These are phyloP conservation scores for Sitodiplosis mosellana DNA, from an alignment of 1,140 invertebrate species.

Conservation along the genomic window DNA sequence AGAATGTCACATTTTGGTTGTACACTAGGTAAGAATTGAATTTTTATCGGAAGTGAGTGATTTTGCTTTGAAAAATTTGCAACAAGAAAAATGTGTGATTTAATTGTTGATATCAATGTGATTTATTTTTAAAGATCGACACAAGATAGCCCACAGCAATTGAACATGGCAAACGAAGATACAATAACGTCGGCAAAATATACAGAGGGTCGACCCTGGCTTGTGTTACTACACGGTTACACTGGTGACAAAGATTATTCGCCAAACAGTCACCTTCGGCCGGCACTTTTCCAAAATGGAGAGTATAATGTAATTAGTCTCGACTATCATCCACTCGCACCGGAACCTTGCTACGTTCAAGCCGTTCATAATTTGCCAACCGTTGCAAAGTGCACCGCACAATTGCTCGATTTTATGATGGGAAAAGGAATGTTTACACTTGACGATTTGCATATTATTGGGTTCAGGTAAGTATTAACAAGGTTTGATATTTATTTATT, in stretches of 20 bases:
- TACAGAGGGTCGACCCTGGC: constrained; percentile 21
- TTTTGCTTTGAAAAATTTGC: too few species aligned
- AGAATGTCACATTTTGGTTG: constrained; percentile 37
- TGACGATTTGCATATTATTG: constrained; percentile 61
- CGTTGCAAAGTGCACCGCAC: constrained; percentile 35
- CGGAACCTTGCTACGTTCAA: constrained; percentile 34
- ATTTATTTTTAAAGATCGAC: constrained; percentile 21
- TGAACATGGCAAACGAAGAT: constrained; percentile 22
- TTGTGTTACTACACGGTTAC: constrained; percentile 34
- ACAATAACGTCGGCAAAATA: constrained; percentile 27
- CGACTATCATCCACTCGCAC: constrained; percentile 34
- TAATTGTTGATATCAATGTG: background rate
- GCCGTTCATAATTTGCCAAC: constrained; percentile 33
- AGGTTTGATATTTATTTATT: too few species aligned
- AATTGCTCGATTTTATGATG: constrained; percentile 41
- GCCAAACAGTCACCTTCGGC: constrained; percentile 34
- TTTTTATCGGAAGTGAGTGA: background rate
- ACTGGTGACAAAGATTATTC: constrained; percentile 35
- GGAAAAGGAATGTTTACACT: constrained; percentile 31
- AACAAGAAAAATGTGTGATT: background rate
- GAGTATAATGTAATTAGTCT: constrained; percentile 40
- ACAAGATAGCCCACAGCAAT: constrained; percentile 24
- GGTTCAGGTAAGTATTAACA: constrained; percentile 24
- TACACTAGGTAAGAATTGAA: constrained; percentile 30
- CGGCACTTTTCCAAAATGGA: constrained; percentile 31